phyloP scores from a whole-genome alignment of 2,888 invertebrate genomes.

The Digitonthophagus gazella region DNA sequence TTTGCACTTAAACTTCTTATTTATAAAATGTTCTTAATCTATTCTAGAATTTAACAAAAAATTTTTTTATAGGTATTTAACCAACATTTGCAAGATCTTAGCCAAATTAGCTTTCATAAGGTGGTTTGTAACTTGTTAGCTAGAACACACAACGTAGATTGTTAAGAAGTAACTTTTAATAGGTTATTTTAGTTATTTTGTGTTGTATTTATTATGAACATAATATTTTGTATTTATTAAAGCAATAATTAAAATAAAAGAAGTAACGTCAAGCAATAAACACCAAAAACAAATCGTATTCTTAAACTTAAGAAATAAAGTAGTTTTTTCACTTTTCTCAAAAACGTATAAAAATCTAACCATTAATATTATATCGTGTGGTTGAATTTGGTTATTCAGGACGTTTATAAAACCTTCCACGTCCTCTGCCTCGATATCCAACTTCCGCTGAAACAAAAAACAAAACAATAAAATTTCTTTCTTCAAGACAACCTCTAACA shows the following conservation, averaged over 20 bases:
- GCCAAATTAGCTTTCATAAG: conserved; percentile 19
- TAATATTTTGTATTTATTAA: too few species aligned
- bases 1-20: too few species aligned
- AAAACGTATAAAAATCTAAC: too few species aligned
- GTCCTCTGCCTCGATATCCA: not conserved
- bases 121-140: conserved; percentile 18
- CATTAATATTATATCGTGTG: too few species aligned
- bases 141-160: not conserved
- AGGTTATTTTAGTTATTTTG: too few species aligned
- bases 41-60: not conserved
- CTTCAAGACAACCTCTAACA: too few species aligned
- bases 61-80: conserved; percentile 20
- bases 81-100: conserved; percentile 22
- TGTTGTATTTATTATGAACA: too few species aligned
- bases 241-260: not conserved
- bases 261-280: not conserved
- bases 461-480: too few species aligned
- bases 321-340: too few species aligned
- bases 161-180: conserved; percentile 3
- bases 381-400: not conserved
- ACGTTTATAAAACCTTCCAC: not conserved
- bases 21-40: not conserved
- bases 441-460: not conserved
- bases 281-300: not conserved
- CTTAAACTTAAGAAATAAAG: too few species aligned